These are phyloP conservation scores for Lasioglossum albipes DNA, from an alignment of 1,140 invertebrate genomes.

Conservation along the genomic window DNA sequence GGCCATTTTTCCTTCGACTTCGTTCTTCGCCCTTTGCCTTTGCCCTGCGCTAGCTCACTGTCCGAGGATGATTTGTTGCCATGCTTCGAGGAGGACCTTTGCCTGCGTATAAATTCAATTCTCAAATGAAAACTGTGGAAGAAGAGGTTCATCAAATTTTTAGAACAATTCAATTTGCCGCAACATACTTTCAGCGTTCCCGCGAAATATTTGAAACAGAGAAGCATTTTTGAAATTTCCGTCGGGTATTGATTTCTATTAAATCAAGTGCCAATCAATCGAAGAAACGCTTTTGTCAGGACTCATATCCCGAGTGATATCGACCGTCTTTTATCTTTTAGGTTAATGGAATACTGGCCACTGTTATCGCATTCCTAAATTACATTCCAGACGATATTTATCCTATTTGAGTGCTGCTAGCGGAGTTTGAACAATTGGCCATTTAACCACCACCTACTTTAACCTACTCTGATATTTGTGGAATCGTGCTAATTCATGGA, in stretches of 20 bases:
- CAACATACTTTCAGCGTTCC: too few relatives aligned
- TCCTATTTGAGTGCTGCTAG: not conserved
- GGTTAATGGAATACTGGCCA: slow-evolving; percentile 10
- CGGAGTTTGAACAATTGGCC: slow-evolving; percentile 19
- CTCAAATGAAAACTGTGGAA: not conserved
- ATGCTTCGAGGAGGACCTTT: slow-evolving; percentile 62
- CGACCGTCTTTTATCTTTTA: slow-evolving; percentile 7
- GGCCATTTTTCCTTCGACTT: slow-evolving; percentile 72
- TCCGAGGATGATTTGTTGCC: slow-evolving; percentile 72
- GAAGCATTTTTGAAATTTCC: not conserved
- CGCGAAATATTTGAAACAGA: not conserved
- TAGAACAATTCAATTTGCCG: too few relatives aligned
- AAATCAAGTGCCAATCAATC: not conserved
- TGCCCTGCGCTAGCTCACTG: slow-evolving; percentile 74
- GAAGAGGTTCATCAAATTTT: too few relatives aligned
- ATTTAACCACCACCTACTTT: slow-evolving; percentile 1
- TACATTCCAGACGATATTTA: slow-evolving; percentile 13
- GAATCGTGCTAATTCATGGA: slow-evolving; percentile 15
- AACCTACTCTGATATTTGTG: not conserved
- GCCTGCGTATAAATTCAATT: slow-evolving; percentile 37
- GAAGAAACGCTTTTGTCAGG: not conserved
- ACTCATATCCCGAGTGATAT: not conserved
- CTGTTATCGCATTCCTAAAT: slow-evolving; percentile 14
- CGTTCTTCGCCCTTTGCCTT: slow-evolving; percentile 57
- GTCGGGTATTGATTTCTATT: not conserved